Evolutionary conservation across 2,113 vertebrate genomes (phyloP), one percentile per base, ranked within the genome.

Genomic region (Grallaria varia): DNA sequence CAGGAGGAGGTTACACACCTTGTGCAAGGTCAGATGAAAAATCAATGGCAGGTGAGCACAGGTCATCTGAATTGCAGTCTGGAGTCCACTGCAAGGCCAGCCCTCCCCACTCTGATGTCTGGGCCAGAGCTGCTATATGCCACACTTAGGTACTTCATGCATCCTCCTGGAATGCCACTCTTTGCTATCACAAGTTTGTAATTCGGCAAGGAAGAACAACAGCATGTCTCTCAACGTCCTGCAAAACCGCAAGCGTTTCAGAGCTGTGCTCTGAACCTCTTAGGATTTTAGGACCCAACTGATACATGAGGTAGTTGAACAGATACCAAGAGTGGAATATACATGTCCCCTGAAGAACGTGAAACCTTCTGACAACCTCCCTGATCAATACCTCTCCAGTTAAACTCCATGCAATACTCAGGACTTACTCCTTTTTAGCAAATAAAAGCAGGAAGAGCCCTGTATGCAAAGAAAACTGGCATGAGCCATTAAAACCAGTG

Each of bases 21-120:
- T 37, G 27, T 39, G 23, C 45, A 87, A 90, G 87, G 75, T 94
- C 93, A 94, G 42, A 58, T 53, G 71, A 53, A 94, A 96, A 97
- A 96, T 89, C 89, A 83, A 95, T 95, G 44, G 27, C 3, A 3
- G 75, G 31, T 0, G 0, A 91, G 84, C 59, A 95, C 83, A 92
- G 86, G 84, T 96, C 86, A 87, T 49, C 62, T 68, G 69, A 84
- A 90, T 31, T 66, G 79, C 76, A 89, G 76, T 49, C 52, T 64
- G 44, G 52, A 74, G 69, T 52, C 60, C 78, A 72, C 64, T 33
- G 5, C 56, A 90, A 89, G 47, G 73, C 72, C 86, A 86, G 14
- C 56, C 84, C 69, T 91, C 50, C 60, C 60, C 31, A 28, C 64
- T 91, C 69, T 82, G 27, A 87, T 68, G 69, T 71, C 80, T 56